Evolutionary conservation across 2,113 vertebrate genomes (phyloP), one percentile per base, ranked within the genome.

Genomic region (Elachura formosa): DNA sequence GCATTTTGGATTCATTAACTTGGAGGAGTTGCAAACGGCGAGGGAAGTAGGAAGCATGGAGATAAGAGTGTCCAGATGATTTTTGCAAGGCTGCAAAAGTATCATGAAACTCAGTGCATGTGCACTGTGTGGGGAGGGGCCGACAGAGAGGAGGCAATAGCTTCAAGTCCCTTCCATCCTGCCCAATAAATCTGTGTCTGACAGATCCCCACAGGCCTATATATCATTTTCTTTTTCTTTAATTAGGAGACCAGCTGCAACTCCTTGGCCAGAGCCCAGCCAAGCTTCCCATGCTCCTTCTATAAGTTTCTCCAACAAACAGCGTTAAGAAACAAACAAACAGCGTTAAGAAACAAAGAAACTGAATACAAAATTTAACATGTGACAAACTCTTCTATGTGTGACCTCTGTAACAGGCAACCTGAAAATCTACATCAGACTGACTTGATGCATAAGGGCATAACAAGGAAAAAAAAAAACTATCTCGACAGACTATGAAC

Each of bases 241-340:
- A 96, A 96, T 96, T 95, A 96, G 81, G 71, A 84, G 78, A 76
- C 84, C 94, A 96, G 94, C 91, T 96, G 94, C 87, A 95, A 79
- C 36, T 90, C 59, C 59, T 91, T 95, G 93, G 94, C 84, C 55
- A 73, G 67, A 79, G 43, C 67, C 71, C 91, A 96, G 81, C 11
- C 81, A 93, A 89, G 46, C 46, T 93, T 95, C 84, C 76, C 91
- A 91, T 83, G 45, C 78, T 95, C 59, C 31, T 49, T 75, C 51
- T 78, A 12, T 36, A 87, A 63, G 38, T 38, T 90, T 77, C 66
- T 66, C 81, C 72, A 85, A 79, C 24, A 61, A 79, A 66, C 1
- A 79, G 29, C 15, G 28, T 18, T 81, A 77, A 87, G 75, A 40
- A 91, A 59, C 33, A 93, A 77, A 92, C 88, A 88, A 93, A 83